These are phyloP conservation scores for Micrastur ruficollis DNA, from an alignment of 2,797 vertebrate species.

Conservation along the genomic window DNA sequence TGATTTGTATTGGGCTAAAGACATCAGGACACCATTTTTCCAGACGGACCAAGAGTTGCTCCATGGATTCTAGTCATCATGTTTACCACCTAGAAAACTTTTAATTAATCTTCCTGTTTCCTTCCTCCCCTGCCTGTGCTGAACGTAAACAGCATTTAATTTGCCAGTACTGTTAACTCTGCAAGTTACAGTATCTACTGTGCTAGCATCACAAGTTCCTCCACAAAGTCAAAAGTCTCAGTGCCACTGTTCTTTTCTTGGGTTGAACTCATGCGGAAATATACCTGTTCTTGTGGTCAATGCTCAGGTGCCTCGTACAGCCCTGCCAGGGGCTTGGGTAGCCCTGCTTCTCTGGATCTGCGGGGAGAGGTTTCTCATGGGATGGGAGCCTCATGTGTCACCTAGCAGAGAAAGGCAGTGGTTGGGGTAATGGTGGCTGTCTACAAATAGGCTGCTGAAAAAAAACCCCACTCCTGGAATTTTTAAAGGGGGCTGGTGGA, in stretches of 20 bases:
- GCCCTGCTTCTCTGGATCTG: background rate
- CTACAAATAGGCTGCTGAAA: background rate
- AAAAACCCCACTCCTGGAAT: background rate
- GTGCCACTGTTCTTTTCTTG: background rate
- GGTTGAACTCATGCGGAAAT: background rate
- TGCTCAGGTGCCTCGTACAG: background rate
- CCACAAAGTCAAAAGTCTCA: background rate
- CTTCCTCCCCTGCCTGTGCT: background rate
- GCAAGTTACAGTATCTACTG: background rate
- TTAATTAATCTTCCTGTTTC: slow-evolving; percentile 18
- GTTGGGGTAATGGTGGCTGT: background rate
- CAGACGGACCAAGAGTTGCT: background rate
- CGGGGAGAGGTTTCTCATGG: background rate
- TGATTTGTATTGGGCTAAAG: background rate
- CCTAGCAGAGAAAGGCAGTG: background rate
- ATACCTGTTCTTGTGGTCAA: background rate
- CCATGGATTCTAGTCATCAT: background rate
- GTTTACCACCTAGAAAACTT: background rate
- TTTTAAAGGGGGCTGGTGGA: background rate
- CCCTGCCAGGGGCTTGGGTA: background rate
- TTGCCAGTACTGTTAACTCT: background rate
- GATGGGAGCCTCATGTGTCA: background rate
- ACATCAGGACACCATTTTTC: background rate
- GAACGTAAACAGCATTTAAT: background rate
- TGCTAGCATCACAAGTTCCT: background rate